A percentile compares a stretch with the other conserved stretches of the same genome.
Evolutionary conservation across 2,797 vertebrate species (phyloP).

Genomic region (Rallus crepitans): DNA sequence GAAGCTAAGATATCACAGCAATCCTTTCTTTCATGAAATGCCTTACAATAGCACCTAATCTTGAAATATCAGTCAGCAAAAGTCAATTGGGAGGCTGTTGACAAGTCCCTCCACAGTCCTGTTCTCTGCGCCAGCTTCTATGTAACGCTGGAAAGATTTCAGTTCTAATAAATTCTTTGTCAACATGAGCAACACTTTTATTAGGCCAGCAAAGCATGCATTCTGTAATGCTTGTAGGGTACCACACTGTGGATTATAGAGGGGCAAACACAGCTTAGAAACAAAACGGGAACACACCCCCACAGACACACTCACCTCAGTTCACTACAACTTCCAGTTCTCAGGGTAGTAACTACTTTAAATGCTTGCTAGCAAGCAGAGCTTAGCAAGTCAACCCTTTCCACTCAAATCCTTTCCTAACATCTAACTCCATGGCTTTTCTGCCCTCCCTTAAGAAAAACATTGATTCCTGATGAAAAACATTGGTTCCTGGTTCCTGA

Average conservation of each 20-base stretch:
- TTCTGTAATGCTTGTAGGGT: neutral
- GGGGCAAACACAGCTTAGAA: neutral
- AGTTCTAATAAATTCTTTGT: constrained; percentile 22
- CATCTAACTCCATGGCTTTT: neutral
- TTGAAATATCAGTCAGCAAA: constrained; percentile 5
- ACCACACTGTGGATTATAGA: neutral
- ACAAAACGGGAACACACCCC: neutral
- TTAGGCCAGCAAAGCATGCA: neutral
- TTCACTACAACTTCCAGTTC: neutral
- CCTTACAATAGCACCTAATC: neutral
- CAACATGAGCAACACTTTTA: neutral
- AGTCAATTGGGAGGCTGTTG: constrained; percentile 31
- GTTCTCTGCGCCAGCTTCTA: neutral
- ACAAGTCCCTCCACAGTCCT: neutral
- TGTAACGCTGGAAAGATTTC: constrained; percentile 5
- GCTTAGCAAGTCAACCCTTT: neutral
- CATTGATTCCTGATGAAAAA: neutral
- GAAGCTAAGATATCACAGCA: constrained; percentile 10
- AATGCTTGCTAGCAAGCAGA: neutral
- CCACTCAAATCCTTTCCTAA: neutral
- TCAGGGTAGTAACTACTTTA: neutral
- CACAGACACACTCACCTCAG: neutral
- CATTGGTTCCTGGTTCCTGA: neutral
- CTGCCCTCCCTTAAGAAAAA: neutral
- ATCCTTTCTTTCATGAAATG: constrained; percentile 7